phyloP scores from a whole-genome alignment of 1,140 invertebrate genomes.

The Chymomyza costata region DNA sequence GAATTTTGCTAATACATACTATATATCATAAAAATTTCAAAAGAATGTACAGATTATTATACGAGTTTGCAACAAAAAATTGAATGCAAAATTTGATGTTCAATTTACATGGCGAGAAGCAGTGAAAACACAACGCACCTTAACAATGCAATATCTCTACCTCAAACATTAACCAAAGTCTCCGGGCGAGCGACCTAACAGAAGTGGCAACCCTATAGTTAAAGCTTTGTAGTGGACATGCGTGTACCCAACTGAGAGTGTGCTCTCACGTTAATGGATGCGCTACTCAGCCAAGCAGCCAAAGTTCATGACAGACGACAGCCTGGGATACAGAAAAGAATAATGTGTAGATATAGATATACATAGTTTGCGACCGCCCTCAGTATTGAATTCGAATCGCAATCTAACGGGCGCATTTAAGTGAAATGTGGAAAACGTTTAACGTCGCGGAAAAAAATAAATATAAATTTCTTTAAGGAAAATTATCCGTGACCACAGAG shows the following conservation, averaged over 20 bases:
- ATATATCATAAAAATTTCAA: too few relatives aligned
- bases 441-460: neutral
- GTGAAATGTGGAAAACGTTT: neutral
- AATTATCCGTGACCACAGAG: neutral
- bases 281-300: neutral
- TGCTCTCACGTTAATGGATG: slow-evolving; percentile 2
- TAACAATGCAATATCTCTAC: too few relatives aligned
- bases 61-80: too few relatives aligned
- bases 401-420: slow-evolving; percentile 44
- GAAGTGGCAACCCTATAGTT: too few relatives aligned
- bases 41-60: too few relatives aligned
- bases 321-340: slow-evolving; percentile 35
- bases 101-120: too few relatives aligned
- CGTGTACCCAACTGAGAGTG: neutral
- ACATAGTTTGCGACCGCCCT: slow-evolving; percentile 7
- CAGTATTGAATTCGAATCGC: slow-evolving; percentile 62
- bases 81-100: too few relatives aligned
- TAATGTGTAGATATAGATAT: slow-evolving; percentile 8
- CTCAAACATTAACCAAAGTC: too few relatives aligned
- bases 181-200: too few relatives aligned
- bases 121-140: too few relatives aligned
- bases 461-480: neutral
- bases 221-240: too few relatives aligned
- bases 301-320: slow-evolving; percentile 12
- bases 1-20: too few relatives aligned